Conservation (phyloP, 92 coral and sea anemone species). For the Metridium senile region DNA sequence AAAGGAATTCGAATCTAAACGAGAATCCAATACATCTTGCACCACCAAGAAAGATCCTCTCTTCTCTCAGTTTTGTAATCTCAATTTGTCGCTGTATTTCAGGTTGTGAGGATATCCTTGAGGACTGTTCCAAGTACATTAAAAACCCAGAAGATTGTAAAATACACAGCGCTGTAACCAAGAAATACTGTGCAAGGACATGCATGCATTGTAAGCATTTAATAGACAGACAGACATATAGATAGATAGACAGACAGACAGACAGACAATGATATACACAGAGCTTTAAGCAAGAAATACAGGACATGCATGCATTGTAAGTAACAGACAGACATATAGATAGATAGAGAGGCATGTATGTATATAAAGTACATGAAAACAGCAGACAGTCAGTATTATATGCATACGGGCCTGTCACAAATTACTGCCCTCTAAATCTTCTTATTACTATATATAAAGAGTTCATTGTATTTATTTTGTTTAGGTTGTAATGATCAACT, state of each 20-base stretch:
- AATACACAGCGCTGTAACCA: slow-evolving; percentile 25
- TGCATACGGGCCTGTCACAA: no score
- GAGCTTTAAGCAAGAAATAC: slow-evolving; percentile 35
- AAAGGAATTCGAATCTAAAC: not conserved
- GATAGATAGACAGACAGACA: no score
- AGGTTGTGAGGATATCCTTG: slow-evolving; percentile 48
- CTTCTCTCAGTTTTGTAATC: no score
- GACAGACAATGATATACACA: slow-evolving; percentile 31
- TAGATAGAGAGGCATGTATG: no score
- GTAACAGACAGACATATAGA: not conserved
- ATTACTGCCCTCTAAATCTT: no score
- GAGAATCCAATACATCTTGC: no score
- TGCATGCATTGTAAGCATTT: slow-evolving; percentile 21
- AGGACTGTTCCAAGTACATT: slow-evolving; percentile 45
- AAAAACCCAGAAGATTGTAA: slow-evolving; percentile 30
- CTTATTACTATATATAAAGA: no score
- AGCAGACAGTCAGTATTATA: no score
- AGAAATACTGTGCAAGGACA: slow-evolving; percentile 52
- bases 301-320: slow-evolving; percentile 35
- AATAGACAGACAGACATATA: no score
- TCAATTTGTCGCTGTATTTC: not conserved
- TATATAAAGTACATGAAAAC: not conserved
- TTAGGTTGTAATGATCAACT: slow-evolving; percentile 53
- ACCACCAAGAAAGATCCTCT: no score
- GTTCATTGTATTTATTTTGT: no score